A percentile compares a stretch with the other conserved stretches of the same genome.
phyloP scores from a whole-genome alignment of 2,888 invertebrate genomes.

The Galerucella nymphaeae region DNA sequence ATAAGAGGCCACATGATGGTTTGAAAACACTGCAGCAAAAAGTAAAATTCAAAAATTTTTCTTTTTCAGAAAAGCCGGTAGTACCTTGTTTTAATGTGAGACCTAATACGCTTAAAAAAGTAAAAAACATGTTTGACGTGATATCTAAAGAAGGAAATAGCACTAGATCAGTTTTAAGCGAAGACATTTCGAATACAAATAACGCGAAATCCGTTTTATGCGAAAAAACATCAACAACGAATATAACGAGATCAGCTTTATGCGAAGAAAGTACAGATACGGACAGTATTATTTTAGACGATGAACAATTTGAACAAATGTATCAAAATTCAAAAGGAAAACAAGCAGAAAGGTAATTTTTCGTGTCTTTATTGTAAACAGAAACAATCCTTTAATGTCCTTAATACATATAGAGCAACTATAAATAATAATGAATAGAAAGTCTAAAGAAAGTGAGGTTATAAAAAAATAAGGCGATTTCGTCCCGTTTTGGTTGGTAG shows the following conservation, averaged over 20 bases:
- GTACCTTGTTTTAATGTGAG: constrained; percentile 25
- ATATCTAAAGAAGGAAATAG: constrained; percentile 25
- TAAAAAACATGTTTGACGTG: constrained; percentile 48
- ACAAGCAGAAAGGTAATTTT: constrained; percentile 18
- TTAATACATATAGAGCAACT: no score
- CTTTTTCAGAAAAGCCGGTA: not conserved
- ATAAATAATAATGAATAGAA: no score
- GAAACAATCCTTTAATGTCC: no score
- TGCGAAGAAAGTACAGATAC: constrained; percentile 31
- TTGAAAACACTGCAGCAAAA: no score
- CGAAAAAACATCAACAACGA: not conserved
- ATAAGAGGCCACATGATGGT: no score
- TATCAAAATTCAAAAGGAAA: constrained; percentile 13
- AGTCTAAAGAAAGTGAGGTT: no score
- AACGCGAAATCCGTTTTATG: not conserved
- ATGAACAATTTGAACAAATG: constrained; percentile 45
- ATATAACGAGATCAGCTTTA: no score
- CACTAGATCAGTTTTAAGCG: constrained; percentile 16
- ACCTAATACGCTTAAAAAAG: constrained; percentile 42
- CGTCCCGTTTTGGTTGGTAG: no score
- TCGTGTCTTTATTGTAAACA: no score
- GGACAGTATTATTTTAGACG: constrained; percentile 46
- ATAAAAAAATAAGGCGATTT: no score
- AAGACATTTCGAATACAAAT: constrained; percentile 6
- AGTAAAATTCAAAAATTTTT: not conserved